phyloP scores from a whole-genome alignment of 1,140 invertebrate genomes.

The Apis florea region DNA sequence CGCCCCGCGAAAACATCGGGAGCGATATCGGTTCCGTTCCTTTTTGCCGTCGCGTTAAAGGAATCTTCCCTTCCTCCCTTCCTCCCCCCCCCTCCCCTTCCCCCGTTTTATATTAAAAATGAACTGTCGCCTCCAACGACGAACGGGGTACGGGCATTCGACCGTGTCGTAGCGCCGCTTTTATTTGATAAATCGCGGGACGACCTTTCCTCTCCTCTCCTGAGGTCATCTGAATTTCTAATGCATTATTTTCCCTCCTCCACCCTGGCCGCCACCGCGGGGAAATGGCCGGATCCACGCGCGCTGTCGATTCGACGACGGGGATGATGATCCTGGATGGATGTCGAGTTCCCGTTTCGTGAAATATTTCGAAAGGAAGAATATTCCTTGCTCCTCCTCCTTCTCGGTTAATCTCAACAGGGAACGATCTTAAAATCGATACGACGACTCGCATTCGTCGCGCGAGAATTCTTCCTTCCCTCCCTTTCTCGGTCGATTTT shows the following conservation, averaged over 20 bases:
- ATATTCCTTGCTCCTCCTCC: no score
- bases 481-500: no score
- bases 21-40: slow-evolving; percentile 1
- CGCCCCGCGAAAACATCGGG: background rate
- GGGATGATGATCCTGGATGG: no score
- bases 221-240: slow-evolving; percentile 37
- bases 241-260: slow-evolving; percentile 10
- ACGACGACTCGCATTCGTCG: no score
- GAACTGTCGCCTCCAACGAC: slow-evolving; percentile 30
- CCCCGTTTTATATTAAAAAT: slow-evolving; percentile 38
- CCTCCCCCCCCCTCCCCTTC: background rate
- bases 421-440: no score
- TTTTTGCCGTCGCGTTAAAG: background rate
- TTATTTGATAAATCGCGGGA: slow-evolving; percentile 32
- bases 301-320: no score
- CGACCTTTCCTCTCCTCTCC: slow-evolving; percentile 2
- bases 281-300: background rate
- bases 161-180: slow-evolving; percentile 11
- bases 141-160: slow-evolving; percentile 5
- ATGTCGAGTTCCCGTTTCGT: no score
- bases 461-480: no score
- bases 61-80: background rate
- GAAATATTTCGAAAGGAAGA: no score
- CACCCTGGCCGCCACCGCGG: background rate
- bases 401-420: no score